These are phyloP conservation scores for Agrochola lychnidis DNA, from an alignment of 2,888 invertebrate species.

Conservation along the genomic window DNA sequence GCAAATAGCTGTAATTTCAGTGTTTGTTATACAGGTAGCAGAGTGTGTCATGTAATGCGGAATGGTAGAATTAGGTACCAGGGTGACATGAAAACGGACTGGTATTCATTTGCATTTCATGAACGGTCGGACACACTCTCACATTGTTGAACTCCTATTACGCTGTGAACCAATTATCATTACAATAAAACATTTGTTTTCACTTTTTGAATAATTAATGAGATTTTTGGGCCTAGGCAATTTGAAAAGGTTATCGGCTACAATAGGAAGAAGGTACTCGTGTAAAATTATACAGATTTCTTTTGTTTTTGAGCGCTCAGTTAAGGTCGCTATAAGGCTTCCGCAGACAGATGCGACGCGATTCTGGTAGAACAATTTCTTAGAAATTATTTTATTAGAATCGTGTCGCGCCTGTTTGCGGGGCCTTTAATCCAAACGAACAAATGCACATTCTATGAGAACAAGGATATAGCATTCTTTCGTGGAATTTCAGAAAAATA, in stretches of 20 bases:
- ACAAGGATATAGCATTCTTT: background rate
- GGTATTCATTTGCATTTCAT: constrained; percentile 65
- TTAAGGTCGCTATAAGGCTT: background rate
- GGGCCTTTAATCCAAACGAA: too few relatives aligned
- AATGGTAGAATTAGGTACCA: constrained; percentile 53
- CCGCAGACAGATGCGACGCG: too few relatives aligned
- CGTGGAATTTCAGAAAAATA: background rate
- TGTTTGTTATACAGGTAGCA: constrained; percentile 38
- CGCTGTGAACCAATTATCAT: constrained; percentile 45
- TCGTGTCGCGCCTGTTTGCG: too few relatives aligned
- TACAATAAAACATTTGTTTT: constrained; percentile 40
- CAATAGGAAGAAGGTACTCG: background rate
- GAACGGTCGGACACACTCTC: constrained; percentile 49
- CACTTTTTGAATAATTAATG: constrained; percentile 24
- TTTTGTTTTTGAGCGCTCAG: constrained; percentile 17
- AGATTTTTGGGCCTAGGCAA: background rate
- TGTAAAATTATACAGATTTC: constrained; percentile 2
- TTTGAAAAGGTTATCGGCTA: constrained; percentile 9
- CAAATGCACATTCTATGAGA: too few relatives aligned
- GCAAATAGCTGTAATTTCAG: constrained; percentile 41
- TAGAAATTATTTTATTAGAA: too few relatives aligned
- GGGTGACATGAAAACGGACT: constrained; percentile 56
- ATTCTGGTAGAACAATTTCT: too few relatives aligned
- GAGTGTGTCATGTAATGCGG: constrained; percentile 31
- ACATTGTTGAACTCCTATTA: constrained; percentile 52